Evolutionary conservation across 2,113 vertebrate genomes (phyloP).

Genomic region (Crotalus viridis): DNA sequence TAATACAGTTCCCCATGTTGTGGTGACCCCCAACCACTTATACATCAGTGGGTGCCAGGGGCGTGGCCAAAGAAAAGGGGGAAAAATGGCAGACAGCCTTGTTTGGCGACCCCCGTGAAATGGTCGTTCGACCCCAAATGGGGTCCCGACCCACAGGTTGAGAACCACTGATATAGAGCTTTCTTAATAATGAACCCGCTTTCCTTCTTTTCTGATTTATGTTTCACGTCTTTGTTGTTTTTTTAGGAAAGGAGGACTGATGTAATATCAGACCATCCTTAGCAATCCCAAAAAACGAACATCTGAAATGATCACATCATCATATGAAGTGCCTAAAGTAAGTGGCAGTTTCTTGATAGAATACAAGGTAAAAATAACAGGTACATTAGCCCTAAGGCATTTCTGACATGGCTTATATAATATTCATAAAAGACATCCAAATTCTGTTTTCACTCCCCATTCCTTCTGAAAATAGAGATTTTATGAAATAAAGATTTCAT

Average conservation of each 20-base stretch:
- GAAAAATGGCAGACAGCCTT: no score
- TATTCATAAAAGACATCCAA: neutral
- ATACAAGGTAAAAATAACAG: neutral
- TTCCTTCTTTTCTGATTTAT: neutral
- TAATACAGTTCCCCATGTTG: no score
- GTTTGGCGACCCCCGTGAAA: no score
- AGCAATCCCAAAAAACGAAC: neutral
- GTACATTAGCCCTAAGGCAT: neutral
- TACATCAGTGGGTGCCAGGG: no score
- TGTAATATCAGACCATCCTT: neutral
- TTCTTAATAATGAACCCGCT: neutral
- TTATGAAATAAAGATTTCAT: neutral
- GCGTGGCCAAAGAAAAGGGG: no score
- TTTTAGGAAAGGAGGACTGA: neutral
- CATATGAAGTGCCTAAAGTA: neutral
- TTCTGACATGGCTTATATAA: neutral
- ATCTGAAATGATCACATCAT: neutral
- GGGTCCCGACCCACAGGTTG: no score
- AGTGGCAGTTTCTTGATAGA: neutral
- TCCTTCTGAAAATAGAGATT: neutral
- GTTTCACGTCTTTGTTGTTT: neutral
- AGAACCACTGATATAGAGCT: neutral
- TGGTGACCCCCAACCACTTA: no score
- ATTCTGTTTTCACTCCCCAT: neutral
- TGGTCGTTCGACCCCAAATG: no score